phyloP scores from a whole-genome alignment of 2,888 invertebrate species.

The Lasioglossum marginatum region DNA sequence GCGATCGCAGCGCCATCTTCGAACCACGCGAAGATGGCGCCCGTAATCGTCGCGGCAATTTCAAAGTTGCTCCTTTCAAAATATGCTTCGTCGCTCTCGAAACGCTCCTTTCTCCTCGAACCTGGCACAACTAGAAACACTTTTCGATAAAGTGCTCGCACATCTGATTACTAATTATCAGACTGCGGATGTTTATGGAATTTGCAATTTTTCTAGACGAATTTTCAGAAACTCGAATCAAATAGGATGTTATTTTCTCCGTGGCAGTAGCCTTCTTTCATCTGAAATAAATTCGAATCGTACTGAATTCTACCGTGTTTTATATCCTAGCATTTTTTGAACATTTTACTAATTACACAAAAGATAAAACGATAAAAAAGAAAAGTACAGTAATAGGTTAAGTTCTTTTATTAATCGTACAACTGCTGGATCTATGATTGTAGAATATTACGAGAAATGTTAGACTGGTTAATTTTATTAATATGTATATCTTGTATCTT shows the following conservation, averaged over 20 bases:
- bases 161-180: no score
- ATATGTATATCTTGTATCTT: not conserved
- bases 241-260: no score
- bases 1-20: conserved; percentile 41
- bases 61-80: not conserved
- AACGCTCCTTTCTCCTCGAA: not conserved
- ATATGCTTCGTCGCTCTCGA: not conserved
- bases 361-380: no score
- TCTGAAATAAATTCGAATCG: no score
- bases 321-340: no score
- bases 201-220: no score
- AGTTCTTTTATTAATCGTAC: not conserved
- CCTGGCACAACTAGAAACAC: not conserved
- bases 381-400: not conserved
- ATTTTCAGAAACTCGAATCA: no score
- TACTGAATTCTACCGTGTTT: no score
- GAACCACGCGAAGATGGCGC: conserved; percentile 34
- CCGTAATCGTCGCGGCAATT: conserved; percentile 20
- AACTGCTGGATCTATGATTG: not conserved
- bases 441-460: not conserved
- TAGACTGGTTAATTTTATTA: not conserved
- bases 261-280: no score
- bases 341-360: not conserved
- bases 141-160: no score
- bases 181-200: no score